Conservation (phyloP, 1,140 invertebrate genomes). For the Reticulitermes speratus region DNA sequence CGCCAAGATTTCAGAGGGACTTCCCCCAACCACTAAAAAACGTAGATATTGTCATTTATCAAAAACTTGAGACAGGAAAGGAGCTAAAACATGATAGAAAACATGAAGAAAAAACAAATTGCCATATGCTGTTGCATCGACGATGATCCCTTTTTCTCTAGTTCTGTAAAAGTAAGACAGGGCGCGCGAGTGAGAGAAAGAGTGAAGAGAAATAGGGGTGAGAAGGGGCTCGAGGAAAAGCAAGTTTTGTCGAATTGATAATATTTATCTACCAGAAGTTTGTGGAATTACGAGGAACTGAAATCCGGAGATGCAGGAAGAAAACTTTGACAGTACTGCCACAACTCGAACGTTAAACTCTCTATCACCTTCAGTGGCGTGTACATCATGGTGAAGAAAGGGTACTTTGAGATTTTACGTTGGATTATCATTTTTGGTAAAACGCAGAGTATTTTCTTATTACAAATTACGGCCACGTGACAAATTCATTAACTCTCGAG, state of each 20-base stretch:
- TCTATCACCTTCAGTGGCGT: not conserved
- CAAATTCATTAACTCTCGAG: no score
- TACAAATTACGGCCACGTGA: no score
- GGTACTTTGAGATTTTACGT: no score
- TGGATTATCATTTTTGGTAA: no score
- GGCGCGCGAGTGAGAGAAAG: not conserved
- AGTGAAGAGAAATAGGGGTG: not conserved
- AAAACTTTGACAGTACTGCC: not conserved
- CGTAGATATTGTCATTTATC: slow-evolving; percentile 5
- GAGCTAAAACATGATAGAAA: not conserved
- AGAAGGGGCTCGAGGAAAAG: not conserved
- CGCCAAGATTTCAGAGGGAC: not conserved
- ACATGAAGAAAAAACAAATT: not conserved
- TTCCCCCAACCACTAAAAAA: not conserved
- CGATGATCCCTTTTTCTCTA: not conserved
- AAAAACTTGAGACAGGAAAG: not conserved
- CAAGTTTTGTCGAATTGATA: not conserved
- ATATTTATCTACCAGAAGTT: slow-evolving; percentile 14
- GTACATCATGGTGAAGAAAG: not conserved
- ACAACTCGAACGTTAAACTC: not conserved
- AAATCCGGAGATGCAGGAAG: not conserved
- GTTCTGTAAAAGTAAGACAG: not conserved
- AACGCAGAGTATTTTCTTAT: no score
- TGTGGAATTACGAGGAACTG: not conserved
- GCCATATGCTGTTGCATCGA: not conserved